phyloP scores from a whole-genome alignment of 2,888 invertebrate species.

The Pterostichus madidus region DNA sequence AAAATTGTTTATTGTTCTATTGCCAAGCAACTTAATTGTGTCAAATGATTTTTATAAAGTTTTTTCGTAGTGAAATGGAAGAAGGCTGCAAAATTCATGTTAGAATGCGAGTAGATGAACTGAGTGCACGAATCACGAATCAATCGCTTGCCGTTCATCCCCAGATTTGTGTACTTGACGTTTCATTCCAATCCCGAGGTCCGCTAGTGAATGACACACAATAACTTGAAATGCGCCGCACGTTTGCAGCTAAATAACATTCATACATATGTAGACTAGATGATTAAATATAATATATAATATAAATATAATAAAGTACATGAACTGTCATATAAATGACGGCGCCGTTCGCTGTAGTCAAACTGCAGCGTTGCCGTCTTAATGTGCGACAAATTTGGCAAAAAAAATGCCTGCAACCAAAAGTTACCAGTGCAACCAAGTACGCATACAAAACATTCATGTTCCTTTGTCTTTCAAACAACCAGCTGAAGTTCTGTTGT shows the following conservation, averaged over 20 bases:
- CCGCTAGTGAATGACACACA: constrained; percentile 39
- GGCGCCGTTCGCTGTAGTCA: constrained; percentile 43
- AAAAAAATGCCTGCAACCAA: constrained; percentile 71
- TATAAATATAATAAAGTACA: constrained; percentile 61
- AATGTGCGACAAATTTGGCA: constrained; percentile 63
- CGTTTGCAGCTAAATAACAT: constrained; percentile 66
- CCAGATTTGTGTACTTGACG: constrained; percentile 47
- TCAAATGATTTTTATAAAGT: constrained; percentile 24
- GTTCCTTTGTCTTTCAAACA: constrained; percentile 74
- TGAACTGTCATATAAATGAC: constrained; percentile 65
- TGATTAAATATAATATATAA: constrained; percentile 67
- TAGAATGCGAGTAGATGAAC: constrained; percentile 18
- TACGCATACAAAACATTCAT: constrained; percentile 76
- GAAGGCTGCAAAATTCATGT: constrained; percentile 41
- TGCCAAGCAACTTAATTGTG: constrained; percentile 46
- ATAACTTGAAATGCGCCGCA: constrained; percentile 66
- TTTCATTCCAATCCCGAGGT: constrained; percentile 52
- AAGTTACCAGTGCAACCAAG: constrained; percentile 77
- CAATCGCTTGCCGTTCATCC: constrained; percentile 48
- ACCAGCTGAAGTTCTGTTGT: constrained; percentile 57
- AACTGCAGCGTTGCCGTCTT: constrained; percentile 58
- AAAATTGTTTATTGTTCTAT: constrained; percentile 30
- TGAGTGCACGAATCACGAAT: constrained; percentile 44
- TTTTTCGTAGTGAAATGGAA: constrained; percentile 48
- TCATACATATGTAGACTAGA: constrained; percentile 67